Conservation (phyloP, 2,113 vertebrate genomes). For the Theropithecus gelada region DNA sequence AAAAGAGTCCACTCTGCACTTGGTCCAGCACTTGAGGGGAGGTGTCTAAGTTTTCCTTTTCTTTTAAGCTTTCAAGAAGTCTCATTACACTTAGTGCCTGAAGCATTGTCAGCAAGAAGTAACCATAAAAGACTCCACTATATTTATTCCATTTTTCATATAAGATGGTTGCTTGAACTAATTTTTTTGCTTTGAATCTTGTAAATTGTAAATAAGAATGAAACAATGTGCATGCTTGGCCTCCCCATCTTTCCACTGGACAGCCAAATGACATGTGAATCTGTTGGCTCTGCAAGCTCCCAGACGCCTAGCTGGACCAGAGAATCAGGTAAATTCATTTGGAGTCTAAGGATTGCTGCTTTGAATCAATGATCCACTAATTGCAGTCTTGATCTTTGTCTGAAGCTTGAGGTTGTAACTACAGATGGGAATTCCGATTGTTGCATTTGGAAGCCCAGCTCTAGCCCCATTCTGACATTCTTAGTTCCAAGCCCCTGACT, state of each 20-base stretch:
- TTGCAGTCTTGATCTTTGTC: background rate
- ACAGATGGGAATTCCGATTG: background rate
- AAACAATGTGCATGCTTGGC: background rate
- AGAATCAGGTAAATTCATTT: background rate
- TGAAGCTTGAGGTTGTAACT: background rate
- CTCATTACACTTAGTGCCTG: too few relatives aligned
- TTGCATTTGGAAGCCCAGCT: background rate
- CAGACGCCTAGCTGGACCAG: background rate
- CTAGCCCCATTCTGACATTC: background rate
- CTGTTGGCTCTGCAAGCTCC: background rate
- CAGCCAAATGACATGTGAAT: background rate
- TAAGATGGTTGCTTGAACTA: accelerated
- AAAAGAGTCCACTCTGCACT: too few relatives aligned
- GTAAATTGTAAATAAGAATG: background rate
- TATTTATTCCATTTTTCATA: background rate
- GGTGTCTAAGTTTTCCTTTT: too few relatives aligned
- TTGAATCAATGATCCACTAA: background rate
- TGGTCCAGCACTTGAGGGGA: too few relatives aligned
- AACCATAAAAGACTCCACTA: background rate
- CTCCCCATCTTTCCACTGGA: background rate
- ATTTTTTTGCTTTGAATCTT: background rate
- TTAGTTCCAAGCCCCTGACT: background rate
- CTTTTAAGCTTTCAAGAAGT: too few relatives aligned
- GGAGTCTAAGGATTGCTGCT: background rate
- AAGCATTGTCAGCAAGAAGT: background rate